A percentile compares a stretch with the other conserved stretches of the same genome.
Conservation (phyloP, 1,140 invertebrate genomes). For the Papilio xuthus region DNA sequence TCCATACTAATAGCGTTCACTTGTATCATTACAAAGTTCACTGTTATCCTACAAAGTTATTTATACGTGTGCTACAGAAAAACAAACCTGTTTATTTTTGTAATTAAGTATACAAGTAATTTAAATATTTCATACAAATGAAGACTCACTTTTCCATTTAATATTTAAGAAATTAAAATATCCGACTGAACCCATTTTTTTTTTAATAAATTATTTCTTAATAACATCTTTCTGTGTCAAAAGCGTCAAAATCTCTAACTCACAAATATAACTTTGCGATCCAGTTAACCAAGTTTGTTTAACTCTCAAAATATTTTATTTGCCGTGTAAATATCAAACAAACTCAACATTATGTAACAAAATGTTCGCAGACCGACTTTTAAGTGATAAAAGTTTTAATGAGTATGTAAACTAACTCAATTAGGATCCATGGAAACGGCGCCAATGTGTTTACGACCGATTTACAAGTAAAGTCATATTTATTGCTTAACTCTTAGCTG, state of each 20-base stretch:
- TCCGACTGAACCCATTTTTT: too few relatives aligned
- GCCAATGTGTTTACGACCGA: neutral
- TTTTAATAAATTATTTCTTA: too few relatives aligned
- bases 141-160: neutral
- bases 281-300: neutral
- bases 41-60: neutral
- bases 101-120: neutral
- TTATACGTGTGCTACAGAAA: neutral
- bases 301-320: neutral
- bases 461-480: neutral
- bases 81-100: neutral
- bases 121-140: too few relatives aligned
- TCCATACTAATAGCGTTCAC: slow-evolving; percentile 14
- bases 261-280: neutral
- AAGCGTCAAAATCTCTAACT: neutral
- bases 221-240: neutral
- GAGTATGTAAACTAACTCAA: slow-evolving; percentile 11
- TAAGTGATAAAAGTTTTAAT: slow-evolving; percentile 23
- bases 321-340: neutral
- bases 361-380: neutral
- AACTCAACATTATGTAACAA: neutral
- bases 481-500: neutral
- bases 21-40: neutral
- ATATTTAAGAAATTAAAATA: too few relatives aligned
- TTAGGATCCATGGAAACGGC: slow-evolving; percentile 2